Evolutionary conservation across 2,113 vertebrate genomes (phyloP).

Genomic region (Oxyruncus cristatus): DNA sequence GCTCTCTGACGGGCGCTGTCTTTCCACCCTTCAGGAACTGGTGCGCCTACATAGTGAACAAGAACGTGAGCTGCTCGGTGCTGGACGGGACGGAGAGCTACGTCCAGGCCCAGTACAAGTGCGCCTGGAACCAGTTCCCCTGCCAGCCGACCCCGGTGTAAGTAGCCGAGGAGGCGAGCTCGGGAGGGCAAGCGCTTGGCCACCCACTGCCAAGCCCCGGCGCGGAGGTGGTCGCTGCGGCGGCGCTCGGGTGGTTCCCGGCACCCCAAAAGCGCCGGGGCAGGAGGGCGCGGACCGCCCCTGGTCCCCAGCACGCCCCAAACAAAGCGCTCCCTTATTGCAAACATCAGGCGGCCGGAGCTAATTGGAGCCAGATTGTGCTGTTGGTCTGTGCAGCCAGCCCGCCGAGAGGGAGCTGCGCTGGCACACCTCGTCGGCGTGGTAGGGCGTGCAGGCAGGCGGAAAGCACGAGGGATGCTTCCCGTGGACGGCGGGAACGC

Average conservation of each 20-base stretch:
- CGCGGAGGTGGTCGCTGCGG: neutral
- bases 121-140: conserved; percentile 82
- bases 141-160: conserved; percentile 78
- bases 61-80: conserved; percentile 91
- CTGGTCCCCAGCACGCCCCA: neutral
- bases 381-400: neutral
- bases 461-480: neutral
- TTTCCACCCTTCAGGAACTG: conserved; percentile 80
- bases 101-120: conserved; percentile 83
- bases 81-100: conserved; percentile 85
- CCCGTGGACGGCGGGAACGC: accelerated
- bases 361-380: conserved; percentile 68
- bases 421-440: neutral
- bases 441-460: neutral
- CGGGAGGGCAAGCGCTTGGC: neutral
- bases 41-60: conserved; percentile 93
- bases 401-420: neutral
- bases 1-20: neutral
- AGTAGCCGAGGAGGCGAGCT: conserved; percentile 45
- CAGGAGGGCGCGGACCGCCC: neutral
- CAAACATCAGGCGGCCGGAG: conserved; percentile 46
- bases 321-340: conserved; percentile 9
- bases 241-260: neutral
- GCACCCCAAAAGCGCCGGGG: neutral
- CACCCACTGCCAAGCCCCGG: neutral